A percentile compares a stretch with the other conserved stretches of the same genome.
Evolutionary conservation across 1,140 invertebrate genomes (phyloP).

Genomic region (Papilio helenus): DNA sequence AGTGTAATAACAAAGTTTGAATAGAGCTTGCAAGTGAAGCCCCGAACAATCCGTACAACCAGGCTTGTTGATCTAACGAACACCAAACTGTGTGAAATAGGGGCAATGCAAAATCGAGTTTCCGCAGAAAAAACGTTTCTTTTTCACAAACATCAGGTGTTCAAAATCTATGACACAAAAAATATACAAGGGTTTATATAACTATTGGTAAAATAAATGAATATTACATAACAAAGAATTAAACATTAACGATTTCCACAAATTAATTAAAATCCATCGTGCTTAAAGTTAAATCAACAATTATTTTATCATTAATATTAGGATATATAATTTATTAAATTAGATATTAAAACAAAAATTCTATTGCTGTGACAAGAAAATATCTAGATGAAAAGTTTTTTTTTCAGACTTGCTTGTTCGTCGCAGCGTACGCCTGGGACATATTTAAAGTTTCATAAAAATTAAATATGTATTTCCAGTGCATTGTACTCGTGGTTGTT

Average conservation of each 20-base stretch:
- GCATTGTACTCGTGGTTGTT: slow-evolving; percentile 19
- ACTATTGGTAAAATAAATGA: neutral
- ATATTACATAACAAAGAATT: neutral
- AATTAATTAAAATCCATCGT: too few species aligned
- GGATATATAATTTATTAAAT: neutral
- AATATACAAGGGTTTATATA: neutral
- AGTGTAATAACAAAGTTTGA: slow-evolving; percentile 26
- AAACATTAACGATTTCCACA: neutral
- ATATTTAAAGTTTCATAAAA: slow-evolving; percentile 14
- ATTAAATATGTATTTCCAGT: slow-evolving; percentile 4
- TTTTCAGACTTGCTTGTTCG: neutral
- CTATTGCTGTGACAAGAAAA: neutral
- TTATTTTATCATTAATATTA: neutral
- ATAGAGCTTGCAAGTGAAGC: slow-evolving; percentile 13
- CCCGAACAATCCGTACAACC: slow-evolving; percentile 1
- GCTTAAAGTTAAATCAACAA: neutral
- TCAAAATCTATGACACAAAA: neutral
- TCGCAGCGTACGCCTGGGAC: neutral
- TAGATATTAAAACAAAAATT: neutral
- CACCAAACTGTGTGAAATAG: neutral
- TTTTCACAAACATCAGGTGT: neutral
- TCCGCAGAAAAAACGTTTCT: neutral
- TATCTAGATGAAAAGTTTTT: neutral
- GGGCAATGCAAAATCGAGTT: neutral
- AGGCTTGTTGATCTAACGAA: slow-evolving; percentile 11